Conservation (phyloP, 2,888 invertebrate species). For the Drosophila pegasa region DNA sequence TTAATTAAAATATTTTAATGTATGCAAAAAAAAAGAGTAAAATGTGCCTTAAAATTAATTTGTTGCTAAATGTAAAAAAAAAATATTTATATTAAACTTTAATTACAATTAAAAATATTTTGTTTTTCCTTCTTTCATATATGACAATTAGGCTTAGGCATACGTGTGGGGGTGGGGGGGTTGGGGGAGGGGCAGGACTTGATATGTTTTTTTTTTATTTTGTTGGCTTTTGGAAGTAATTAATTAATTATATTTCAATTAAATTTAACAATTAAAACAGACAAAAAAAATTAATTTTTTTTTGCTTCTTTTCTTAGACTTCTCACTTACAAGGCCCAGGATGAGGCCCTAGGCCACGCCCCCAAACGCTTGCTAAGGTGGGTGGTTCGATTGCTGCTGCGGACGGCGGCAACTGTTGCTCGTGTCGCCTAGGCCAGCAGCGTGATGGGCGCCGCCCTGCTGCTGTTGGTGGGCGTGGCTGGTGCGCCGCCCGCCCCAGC, state of each 20-base stretch:
- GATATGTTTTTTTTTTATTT: slow-evolving; percentile 48
- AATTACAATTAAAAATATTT: slow-evolving; percentile 28
- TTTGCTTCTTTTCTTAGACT: background rate
- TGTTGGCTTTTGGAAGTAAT: slow-evolving; percentile 40
- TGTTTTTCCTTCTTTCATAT: background rate
- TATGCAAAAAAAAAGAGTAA: slow-evolving; percentile 42
- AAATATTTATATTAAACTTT: slow-evolving; percentile 9
- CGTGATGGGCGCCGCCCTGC: slow-evolving; percentile 58
- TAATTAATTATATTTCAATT: slow-evolving; percentile 28
- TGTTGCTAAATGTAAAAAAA: slow-evolving; percentile 56
- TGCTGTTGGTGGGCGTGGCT: slow-evolving; percentile 41
- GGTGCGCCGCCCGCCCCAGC: slow-evolving; percentile 28
- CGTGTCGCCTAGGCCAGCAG: slow-evolving; percentile 64
- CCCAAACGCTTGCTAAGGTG: slow-evolving; percentile 45
- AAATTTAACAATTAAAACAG: slow-evolving; percentile 46
- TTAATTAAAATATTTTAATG: slow-evolving; percentile 26
- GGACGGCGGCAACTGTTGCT: slow-evolving; percentile 24
- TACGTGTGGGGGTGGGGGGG: slow-evolving; percentile 17
- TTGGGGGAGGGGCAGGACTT: slow-evolving; percentile 12
- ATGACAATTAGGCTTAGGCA: slow-evolving; percentile 41
- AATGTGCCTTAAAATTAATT: slow-evolving; percentile 57
- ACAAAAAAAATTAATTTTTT: slow-evolving; percentile 26
- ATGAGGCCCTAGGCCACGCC: slow-evolving; percentile 55
- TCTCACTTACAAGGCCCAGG: slow-evolving; percentile 54
- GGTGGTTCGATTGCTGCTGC: slow-evolving; percentile 35